Percentiles rank a stretch among this genome's conserved stretches.
These are phyloP conservation scores for Danaus melanippus DNA, from an alignment of 1,140 invertebrate genomes.

Conservation along the genomic window DNA sequence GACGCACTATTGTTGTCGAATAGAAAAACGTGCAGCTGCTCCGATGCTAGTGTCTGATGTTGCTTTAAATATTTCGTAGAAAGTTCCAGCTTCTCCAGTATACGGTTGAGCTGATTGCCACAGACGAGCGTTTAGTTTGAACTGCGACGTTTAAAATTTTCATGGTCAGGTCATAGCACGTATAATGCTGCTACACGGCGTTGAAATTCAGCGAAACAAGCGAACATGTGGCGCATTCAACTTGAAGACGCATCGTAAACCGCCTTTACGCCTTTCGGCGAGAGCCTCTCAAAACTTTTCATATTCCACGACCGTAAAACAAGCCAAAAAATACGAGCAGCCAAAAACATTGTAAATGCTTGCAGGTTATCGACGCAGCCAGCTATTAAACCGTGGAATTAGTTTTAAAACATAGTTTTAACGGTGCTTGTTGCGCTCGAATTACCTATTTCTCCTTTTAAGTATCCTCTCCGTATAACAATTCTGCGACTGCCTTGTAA, in stretches of 20 bases:
- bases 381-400: slow-evolving; percentile 47
- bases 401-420: slow-evolving; percentile 68
- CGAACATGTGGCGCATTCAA: slow-evolving; percentile 62
- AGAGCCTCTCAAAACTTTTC: slow-evolving; percentile 70
- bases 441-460: slow-evolving; percentile 50
- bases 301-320: slow-evolving; percentile 67
- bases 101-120: slow-evolving; percentile 21
- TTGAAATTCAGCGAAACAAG: slow-evolving; percentile 54
- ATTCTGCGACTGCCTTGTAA: slow-evolving; percentile 24
- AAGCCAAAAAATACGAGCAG: slow-evolving; percentile 68
- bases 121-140: slow-evolving; percentile 44
- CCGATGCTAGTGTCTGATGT: slow-evolving; percentile 30
- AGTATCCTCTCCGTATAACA: slow-evolving; percentile 23
- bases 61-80: slow-evolving; percentile 34
- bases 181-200: slow-evolving; percentile 58
- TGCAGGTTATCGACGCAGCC: slow-evolving; percentile 52
- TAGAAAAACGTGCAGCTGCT: slow-evolving; percentile 49
- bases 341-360: slow-evolving; percentile 71
- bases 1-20: slow-evolving; percentile 50
- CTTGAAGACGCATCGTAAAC: slow-evolving; percentile 69
- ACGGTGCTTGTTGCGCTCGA: slow-evolving; percentile 51
- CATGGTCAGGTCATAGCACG: slow-evolving; percentile 64
- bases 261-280: slow-evolving; percentile 63
- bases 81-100: slow-evolving; percentile 25
- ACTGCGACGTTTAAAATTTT: slow-evolving; percentile 65